Evolutionary conservation across 2,113 vertebrate species (phyloP).

Genomic region (Oncorhynchus gorbuscha): DNA sequence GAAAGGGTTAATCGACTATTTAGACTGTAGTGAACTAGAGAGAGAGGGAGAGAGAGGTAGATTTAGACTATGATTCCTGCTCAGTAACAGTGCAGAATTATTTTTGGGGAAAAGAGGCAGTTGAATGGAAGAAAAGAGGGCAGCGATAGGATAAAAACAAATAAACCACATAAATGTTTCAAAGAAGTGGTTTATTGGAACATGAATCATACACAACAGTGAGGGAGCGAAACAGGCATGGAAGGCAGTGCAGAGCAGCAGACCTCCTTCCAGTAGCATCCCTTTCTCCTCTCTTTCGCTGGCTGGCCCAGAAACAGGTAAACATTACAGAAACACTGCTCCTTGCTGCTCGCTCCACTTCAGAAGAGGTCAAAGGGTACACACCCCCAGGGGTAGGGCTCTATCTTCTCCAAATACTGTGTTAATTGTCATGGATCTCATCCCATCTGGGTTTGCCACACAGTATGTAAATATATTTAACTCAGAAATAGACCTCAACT

Average conservation of each 20-base stretch:
- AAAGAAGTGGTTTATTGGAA: constrained; percentile 21
- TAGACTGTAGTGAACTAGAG: neutral
- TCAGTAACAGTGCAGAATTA: neutral
- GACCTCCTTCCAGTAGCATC: neutral
- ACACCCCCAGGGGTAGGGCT: neutral
- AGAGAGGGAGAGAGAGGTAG: neutral
- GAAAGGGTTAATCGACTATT: neutral
- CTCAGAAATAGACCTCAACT: too few relatives aligned
- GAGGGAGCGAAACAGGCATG: constrained; percentile 1
- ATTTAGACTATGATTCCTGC: neutral
- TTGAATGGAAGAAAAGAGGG: neutral
- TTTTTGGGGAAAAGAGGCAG: neutral
- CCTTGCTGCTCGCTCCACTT: neutral
- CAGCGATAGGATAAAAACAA: constrained; percentile 18
- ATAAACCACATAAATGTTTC: constrained; percentile 27
- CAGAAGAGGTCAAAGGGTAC: neutral
- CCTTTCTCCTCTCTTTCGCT: neutral
- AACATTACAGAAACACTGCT: neutral
- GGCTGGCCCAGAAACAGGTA: neutral
- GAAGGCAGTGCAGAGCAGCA: neutral
- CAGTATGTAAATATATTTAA: too few relatives aligned
- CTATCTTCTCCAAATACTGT: neutral
- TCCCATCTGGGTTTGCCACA: too few relatives aligned
- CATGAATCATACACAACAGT: constrained; percentile 15
- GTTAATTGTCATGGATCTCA: too few relatives aligned